A percentile compares a stretch with the other conserved stretches of the same genome.
These are phyloP conservation scores for Eledona agricola DNA, from an alignment of 2,888 invertebrate species.

Conservation along the genomic window DNA sequence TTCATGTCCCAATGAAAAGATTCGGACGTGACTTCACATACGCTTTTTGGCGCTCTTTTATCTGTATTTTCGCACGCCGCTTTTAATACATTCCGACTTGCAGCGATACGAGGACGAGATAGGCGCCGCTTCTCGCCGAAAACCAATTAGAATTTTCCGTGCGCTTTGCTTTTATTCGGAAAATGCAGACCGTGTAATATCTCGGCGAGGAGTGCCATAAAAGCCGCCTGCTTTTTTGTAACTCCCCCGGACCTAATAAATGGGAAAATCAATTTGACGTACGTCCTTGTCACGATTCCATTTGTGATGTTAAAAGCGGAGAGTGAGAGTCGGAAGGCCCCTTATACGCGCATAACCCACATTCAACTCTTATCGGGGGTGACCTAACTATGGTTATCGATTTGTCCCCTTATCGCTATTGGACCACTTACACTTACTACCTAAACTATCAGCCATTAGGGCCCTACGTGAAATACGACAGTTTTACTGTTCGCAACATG, in stretches of 20 bases:
- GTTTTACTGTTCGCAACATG: constrained; percentile 50
- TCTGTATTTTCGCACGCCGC: constrained; percentile 29
- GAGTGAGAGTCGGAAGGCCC: no score
- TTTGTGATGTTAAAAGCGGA: no score
- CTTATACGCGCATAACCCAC: constrained; percentile 17
- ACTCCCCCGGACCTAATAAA: no score
- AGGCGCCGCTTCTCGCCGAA: constrained; percentile 11
- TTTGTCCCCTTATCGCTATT: constrained; percentile 46
- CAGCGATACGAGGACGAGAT: constrained; percentile 10
- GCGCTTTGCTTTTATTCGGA: no score
- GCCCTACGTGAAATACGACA: constrained; percentile 48
- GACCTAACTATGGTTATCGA: constrained; percentile 40
- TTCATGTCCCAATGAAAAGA: constrained; percentile 34
- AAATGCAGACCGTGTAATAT: background rate
- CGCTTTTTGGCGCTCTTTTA: constrained; percentile 15
- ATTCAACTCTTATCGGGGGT: constrained; percentile 11
- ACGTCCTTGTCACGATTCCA: no score
- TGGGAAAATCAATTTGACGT: no score
- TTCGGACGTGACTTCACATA: constrained; percentile 37
- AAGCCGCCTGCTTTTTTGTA: no score
- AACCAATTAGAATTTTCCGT: constrained; percentile 11
- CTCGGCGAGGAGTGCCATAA: background rate
- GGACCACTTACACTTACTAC: constrained; percentile 47
- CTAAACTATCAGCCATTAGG: constrained; percentile 49
- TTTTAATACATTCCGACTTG: constrained; percentile 32